A percentile compares a stretch with the other conserved stretches of the same genome.
Conservation (phyloP, 2,888 invertebrate species). For the Oasisia sp. region DNA sequence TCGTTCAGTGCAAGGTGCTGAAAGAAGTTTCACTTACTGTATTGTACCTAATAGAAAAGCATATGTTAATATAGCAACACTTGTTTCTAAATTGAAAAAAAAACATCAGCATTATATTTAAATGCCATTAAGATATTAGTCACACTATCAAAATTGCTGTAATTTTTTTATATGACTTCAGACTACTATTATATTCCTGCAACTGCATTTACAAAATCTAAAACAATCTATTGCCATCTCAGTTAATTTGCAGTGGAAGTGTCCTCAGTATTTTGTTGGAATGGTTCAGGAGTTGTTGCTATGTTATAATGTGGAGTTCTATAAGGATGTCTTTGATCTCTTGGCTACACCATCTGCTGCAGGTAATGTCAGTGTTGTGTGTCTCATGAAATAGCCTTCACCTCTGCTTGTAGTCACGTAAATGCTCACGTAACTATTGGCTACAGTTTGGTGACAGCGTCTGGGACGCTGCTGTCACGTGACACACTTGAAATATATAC, state of each 20-base stretch:
- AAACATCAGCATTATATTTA: not conserved
- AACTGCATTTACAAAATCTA: not conserved
- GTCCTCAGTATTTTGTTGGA: not conserved
- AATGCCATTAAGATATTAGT: not conserved
- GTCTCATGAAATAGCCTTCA: not conserved
- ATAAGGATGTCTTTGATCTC: not conserved
- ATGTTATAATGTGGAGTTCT: not conserved
- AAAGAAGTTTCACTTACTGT: not conserved
- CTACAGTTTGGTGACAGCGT: not conserved
- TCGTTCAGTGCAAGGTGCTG: not conserved
- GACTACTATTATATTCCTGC: not conserved
- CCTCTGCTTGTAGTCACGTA: not conserved
- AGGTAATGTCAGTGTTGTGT: not conserved
- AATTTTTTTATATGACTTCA: not conserved
- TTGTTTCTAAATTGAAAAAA: not conserved
- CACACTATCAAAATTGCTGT: not conserved
- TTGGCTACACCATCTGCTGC: not conserved
- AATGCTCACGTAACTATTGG: not conserved
- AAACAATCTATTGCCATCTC: not conserved
- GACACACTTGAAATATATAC: not conserved
- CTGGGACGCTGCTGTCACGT: not conserved
- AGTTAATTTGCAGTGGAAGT: not conserved
- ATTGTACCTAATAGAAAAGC: not conserved
- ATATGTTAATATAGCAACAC: not conserved
- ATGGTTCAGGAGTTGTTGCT: not conserved